Evolutionary conservation across 2,113 vertebrate genomes (phyloP).

Genomic region (Riparia riparia): DNA sequence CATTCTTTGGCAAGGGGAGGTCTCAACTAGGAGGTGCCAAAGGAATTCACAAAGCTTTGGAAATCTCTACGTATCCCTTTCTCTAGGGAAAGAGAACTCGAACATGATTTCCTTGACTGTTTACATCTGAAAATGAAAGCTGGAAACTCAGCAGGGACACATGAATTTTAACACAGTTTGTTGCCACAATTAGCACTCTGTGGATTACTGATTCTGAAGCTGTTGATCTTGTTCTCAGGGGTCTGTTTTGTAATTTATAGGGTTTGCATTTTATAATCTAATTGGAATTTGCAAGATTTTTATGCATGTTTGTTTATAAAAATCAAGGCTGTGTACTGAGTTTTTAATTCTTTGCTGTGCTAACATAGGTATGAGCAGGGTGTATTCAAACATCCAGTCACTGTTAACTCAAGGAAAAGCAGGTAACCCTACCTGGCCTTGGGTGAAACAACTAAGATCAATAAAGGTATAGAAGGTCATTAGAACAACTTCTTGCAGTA

Average conservation of each 20-base stretch:
- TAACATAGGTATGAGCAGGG: not conserved
- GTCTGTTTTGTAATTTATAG: not conserved
- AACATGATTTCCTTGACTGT: not conserved
- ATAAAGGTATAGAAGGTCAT: not conserved
- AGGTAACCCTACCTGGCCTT: not conserved
- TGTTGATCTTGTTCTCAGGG: not conserved
- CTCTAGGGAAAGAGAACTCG: not conserved
- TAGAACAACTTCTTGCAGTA: not conserved
- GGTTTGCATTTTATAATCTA: not conserved
- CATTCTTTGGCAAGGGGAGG: slow-evolving; percentile 30
- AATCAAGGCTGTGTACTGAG: not conserved
- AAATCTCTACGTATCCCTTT: not conserved
- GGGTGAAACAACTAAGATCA: not conserved
- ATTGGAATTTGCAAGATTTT: not conserved
- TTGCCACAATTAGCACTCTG: not conserved
- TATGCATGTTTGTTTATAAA: not conserved
- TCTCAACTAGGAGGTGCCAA: slow-evolving; percentile 17
- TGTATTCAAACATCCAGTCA: not conserved
- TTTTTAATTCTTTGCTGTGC: not conserved
- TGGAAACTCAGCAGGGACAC: not conserved
- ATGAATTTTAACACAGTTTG: not conserved
- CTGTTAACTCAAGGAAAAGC: not conserved
- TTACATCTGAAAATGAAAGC: slow-evolving; percentile 34
- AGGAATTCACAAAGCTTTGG: slow-evolving; percentile 39
- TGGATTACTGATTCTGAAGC: not conserved